Evolutionary conservation across 2,888 invertebrate species (phyloP).

Genomic region (Holacanthella duospinosa): DNA sequence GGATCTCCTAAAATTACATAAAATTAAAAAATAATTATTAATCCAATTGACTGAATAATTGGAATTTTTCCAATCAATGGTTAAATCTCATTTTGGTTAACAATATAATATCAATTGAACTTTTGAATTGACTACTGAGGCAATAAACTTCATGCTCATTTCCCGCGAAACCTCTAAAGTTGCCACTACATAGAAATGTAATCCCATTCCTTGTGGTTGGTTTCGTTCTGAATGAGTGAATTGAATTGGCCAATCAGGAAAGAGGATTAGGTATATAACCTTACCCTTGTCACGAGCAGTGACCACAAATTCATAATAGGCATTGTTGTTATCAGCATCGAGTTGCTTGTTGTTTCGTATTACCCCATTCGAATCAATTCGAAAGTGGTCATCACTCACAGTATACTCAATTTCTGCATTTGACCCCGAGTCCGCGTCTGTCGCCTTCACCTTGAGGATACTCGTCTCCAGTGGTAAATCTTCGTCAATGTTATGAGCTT

Average conservation of each 20-base stretch:
- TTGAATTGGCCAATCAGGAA: no score
- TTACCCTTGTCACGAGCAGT: slow-evolving; percentile 82
- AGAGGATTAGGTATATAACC: no score
- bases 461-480: slow-evolving; percentile 84
- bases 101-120: no score
- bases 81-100: no score
- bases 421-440: slow-evolving; percentile 86
- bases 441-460: slow-evolving; percentile 88
- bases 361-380: slow-evolving; percentile 82
- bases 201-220: no score
- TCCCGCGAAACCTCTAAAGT: no score
- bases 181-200: no score
- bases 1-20: slow-evolving; percentile 56
- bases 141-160: no score
- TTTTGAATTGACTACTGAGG: no score
- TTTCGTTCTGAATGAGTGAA: no score
- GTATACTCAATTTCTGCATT: slow-evolving; percentile 91
- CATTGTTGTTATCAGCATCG: slow-evolving; percentile 92
- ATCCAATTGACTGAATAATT: no score
- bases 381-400: slow-evolving; percentile 86
- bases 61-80: no score
- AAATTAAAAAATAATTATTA: slow-evolving; percentile 18
- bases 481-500: slow-evolving; percentile 91
- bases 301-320: slow-evolving; percentile 87
- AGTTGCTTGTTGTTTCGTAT: slow-evolving; percentile 85